phyloP scores from a whole-genome alignment of 2,113 vertebrate species.

The Labeo rohita region DNA sequence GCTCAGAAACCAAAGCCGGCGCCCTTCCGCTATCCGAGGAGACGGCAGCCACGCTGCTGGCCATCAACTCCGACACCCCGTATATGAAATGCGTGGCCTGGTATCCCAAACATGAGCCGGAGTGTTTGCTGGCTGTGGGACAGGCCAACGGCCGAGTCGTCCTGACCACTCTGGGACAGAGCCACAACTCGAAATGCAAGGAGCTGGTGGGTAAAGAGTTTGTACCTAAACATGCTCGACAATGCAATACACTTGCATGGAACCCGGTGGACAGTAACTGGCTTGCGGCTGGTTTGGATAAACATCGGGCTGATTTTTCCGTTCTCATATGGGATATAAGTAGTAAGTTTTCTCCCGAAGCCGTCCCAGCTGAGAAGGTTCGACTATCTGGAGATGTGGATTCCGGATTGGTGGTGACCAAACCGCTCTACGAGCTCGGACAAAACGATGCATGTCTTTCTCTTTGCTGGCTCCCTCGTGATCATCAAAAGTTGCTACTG shows the following conservation, averaged over 20 bases:
- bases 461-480: conserved; percentile 96
- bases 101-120: conserved; percentile 95
- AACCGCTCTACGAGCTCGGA: conserved; percentile 92
- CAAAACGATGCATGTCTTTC: conserved; percentile 97
- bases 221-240: conserved; percentile 95
- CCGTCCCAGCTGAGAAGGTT: conserved; percentile 85
- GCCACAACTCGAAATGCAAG: conserved; percentile 93
- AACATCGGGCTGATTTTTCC: conserved; percentile 96
- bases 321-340: conserved; percentile 98
- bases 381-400: conserved; percentile 88
- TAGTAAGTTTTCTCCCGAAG: conserved; percentile 89
- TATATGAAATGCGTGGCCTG: conserved; percentile 99
- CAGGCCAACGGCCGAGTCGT: conserved; percentile 98
- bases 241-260: conserved; percentile 97
- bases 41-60: conserved; percentile 89
- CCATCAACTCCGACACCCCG: conserved; percentile 95
- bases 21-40: conserved; percentile 88
- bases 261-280: conserved; percentile 93
- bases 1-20: conserved; percentile 87
- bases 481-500: conserved; percentile 93
- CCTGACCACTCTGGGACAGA: conserved; percentile 94
- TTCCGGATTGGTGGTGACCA: conserved; percentile 88
- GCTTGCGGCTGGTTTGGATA: conserved; percentile 95
- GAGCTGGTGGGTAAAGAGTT: conserved; percentile 97
- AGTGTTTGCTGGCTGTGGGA: conserved; percentile 94